Evolutionary conservation across 2,113 vertebrate genomes (phyloP), one percentile per base, ranked within the genome.

Genomic region (Cynocephalus volans): DNA sequence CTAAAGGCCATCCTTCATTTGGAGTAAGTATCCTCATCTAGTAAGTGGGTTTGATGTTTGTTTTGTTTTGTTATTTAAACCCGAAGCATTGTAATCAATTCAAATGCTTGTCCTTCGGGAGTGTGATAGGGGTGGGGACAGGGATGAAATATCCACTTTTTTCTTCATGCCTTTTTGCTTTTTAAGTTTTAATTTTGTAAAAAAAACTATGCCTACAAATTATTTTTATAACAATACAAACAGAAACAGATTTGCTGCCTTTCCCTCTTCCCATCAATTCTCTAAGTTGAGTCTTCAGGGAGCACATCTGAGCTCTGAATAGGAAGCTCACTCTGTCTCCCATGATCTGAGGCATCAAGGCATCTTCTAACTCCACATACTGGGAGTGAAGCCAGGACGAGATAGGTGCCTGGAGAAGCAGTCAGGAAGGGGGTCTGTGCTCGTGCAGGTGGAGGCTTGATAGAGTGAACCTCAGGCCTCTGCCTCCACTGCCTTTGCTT

Each of bases 141-240:
- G n/a, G n/a, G n/a, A 60, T 41, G 26, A 93, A 19, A 48, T 3
- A 28, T 31, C 26, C 14, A 80, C 13, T 60, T 86, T 90, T 33
- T 80, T 96, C 45, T 79, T 90, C 36, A 56, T 52, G 72, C 12
- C 58, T 93, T 95, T 81, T 67, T 79, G 54, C n/a, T 69, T 52
- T 81, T 90, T 75, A 19, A 54, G 31, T 58, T 60, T 73, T 77
- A 17, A 54, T 52, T 36, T 24, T 58, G 82, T 88, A 17, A 64
- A 5, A 5, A 50, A 73, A 86, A 81, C 62, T 28, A 64, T 64
- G 9, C 70, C 12, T 31, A 26, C 28, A 28, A 28, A 58, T 69
- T 67, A 69, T 26, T 88, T 90, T 62, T 87, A 75, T 69, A 58
- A 64, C 17, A 80, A 23, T n/a, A n/a, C 81, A 83, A 88, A 48